Conservation (phyloP, 2,797 vertebrate species). For the Myripristis jacobus region DNA sequence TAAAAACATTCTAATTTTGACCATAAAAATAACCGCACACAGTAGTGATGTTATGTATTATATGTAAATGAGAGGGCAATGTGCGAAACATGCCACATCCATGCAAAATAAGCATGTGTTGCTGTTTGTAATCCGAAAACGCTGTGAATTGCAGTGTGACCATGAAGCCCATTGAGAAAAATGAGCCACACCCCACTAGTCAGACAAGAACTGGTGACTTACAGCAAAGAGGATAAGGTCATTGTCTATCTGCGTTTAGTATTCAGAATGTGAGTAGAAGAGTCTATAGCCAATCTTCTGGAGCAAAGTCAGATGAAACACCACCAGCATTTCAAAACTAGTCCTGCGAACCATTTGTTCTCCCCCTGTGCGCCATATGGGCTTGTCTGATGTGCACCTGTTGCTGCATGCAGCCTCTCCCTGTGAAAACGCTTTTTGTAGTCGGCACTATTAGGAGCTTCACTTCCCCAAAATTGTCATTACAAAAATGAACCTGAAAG, state of each 20-base stretch:
- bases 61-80: neutral
- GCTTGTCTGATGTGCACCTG: conserved; percentile 60
- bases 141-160: conserved; percentile 38
- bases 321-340: conserved; percentile 71
- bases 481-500: too few species aligned
- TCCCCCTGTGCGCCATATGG: conserved; percentile 60
- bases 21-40: neutral
- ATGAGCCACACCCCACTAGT: conserved; percentile 35
- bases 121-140: conserved; percentile 37
- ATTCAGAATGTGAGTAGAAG: conserved; percentile 65
- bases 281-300: conserved; percentile 69
- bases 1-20: neutral
- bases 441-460: too few species aligned
- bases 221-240: conserved; percentile 62
- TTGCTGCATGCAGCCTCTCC: conserved; percentile 39
- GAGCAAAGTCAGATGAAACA: conserved; percentile 67
- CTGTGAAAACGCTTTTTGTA: conserved; percentile 50
- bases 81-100: conserved; percentile 18
- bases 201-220: conserved; percentile 38
- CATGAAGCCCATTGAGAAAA: conserved; percentile 43
- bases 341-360: conserved; percentile 66
- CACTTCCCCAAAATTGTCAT: too few species aligned
- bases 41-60: neutral
- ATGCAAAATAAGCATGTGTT: neutral
- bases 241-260: conserved; percentile 65